Conservation (phyloP, 1,140 invertebrate species). For the Batillaria attramentaria region DNA sequence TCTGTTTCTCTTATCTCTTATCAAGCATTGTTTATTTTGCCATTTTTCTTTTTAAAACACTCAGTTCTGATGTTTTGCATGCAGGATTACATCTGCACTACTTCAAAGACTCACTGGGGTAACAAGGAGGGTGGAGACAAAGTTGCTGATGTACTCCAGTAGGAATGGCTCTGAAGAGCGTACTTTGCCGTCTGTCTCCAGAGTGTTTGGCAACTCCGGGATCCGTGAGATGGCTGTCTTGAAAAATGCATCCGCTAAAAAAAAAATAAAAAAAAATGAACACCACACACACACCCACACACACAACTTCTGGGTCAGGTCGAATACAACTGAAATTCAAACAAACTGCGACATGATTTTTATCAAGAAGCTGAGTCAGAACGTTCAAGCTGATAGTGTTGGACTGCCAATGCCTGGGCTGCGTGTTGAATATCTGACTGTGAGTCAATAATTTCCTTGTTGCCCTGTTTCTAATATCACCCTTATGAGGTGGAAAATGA, state of each 20-base stretch:
- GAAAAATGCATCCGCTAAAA: slow-evolving; percentile 91
- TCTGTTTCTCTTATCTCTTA: too few relatives aligned
- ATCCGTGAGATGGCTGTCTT: slow-evolving; percentile 88
- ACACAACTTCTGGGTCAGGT: not conserved
- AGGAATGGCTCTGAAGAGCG: slow-evolving; percentile 82
- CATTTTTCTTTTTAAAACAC: too few relatives aligned
- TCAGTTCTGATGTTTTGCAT: too few relatives aligned
- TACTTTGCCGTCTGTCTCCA: slow-evolving; percentile 83
- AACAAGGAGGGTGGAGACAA: slow-evolving; percentile 87
- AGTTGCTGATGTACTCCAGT: slow-evolving; percentile 78
- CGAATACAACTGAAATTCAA: not conserved
- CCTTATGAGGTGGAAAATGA: too few relatives aligned
- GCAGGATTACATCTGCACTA: too few relatives aligned
- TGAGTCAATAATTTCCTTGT: too few relatives aligned
- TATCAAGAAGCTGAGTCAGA: too few relatives aligned
- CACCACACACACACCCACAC: not conserved
- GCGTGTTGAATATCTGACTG: too few relatives aligned
- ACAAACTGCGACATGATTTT: not conserved
- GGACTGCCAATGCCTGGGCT: not conserved
- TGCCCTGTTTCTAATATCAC: too few relatives aligned
- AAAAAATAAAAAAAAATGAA: slow-evolving; percentile 41
- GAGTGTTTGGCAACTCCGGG: slow-evolving; percentile 82
- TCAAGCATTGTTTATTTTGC: too few relatives aligned
- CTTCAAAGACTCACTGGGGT: slow-evolving; percentile 88
- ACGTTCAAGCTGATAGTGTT: not conserved